Evolutionary conservation across 1,140 invertebrate species (phyloP), one percentile per base, ranked within the genome.

Genomic region (Andrena cerasifolii): DNA sequence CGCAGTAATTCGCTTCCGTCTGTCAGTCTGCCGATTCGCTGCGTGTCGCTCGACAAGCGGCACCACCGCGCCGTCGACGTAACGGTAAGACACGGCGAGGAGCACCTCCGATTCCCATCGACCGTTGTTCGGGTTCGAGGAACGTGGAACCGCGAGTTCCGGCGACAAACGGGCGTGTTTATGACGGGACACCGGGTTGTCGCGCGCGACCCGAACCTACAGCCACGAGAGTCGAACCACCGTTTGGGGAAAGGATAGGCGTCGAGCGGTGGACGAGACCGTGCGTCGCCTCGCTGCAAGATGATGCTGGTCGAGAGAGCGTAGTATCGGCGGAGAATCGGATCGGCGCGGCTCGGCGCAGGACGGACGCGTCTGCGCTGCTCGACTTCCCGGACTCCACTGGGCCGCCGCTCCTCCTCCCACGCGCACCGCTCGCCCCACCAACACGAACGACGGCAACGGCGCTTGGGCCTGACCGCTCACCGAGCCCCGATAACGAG

Each of bases 321-420:
- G n/a, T 49, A 73, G 16, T 3, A 14, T 24, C n/a, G n/a, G n/a
- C n/a, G n/a, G 26, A 26, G 47, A 18, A 33, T 65, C 24, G 43
- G 26, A 28, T 65, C 62, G 62, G 26, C 43, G 24, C 43, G 56
- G 16, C 78, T 74, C 86, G 74, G 84, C 82, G 82, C 88, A 87
- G 79, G 87, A 91, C 90, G 80, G 88, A 91, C 90, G 91, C 92
- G 92, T 93, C 92, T 92, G 91, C 92, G 92, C 92, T 92, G 86
- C 88, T 88, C 91, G 91, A 92, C 89, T 92, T 90, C 91, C 90
- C 91, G 92, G 90, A 91, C 92, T 89, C 88, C 92, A 93, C 92
- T 93, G 91, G 87, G 87, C 86, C 86, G 79, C 73, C 82, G 84
- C 74, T 90, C 88, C 87, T 90, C 91, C 91, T 93, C 93, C 92